A percentile compares a stretch with the other conserved stretches of the same genome.
Conservation (phyloP, 2,888 invertebrate species). For the Tetragnatha montana region DNA sequence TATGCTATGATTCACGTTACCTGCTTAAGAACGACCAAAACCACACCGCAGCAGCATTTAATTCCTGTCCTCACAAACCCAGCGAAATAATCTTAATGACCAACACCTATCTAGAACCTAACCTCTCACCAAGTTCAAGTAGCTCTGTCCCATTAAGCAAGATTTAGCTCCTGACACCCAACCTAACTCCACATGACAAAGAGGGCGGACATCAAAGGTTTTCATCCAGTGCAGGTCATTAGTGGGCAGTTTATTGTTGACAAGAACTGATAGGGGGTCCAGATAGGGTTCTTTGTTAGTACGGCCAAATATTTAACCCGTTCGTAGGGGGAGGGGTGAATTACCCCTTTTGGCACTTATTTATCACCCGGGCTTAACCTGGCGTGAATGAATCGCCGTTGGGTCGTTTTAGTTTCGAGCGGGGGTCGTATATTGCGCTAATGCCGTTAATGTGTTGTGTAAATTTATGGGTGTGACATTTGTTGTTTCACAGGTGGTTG, state of each 20-base stretch:
- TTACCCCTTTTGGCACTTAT: slow-evolving; percentile 64
- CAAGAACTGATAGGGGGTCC: slow-evolving; percentile 64
- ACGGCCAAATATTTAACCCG: slow-evolving; percentile 69
- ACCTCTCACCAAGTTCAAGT: slow-evolving; percentile 18
- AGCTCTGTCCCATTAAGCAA: slow-evolving; percentile 16
- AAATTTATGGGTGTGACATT: too few relatives aligned
- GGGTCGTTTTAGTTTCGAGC: slow-evolving; percentile 49
- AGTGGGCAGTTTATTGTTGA: slow-evolving; percentile 70
- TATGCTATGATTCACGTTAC: too few relatives aligned
- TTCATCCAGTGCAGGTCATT: slow-evolving; percentile 53
- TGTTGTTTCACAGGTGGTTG: too few relatives aligned
- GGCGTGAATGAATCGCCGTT: slow-evolving; percentile 54
- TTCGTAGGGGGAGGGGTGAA: slow-evolving; percentile 22
- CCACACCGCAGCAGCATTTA: too few relatives aligned
- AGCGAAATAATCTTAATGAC: not conserved
- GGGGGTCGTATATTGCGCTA: slow-evolving; percentile 43
- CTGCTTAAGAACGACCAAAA: too few relatives aligned
- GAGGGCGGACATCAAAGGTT: slow-evolving; percentile 38
- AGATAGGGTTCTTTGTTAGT: slow-evolving; percentile 63
- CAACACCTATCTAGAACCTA: not conserved
- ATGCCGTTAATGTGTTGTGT: not conserved
- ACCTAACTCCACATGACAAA: slow-evolving; percentile 44
- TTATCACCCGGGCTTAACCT: slow-evolving; percentile 64
- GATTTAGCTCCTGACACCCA: not conserved
- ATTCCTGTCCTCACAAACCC: not conserved